Base-by-base conservation (phyloP, 2,888 invertebrate species). In the Andrena haemorrhoa region DNA sequence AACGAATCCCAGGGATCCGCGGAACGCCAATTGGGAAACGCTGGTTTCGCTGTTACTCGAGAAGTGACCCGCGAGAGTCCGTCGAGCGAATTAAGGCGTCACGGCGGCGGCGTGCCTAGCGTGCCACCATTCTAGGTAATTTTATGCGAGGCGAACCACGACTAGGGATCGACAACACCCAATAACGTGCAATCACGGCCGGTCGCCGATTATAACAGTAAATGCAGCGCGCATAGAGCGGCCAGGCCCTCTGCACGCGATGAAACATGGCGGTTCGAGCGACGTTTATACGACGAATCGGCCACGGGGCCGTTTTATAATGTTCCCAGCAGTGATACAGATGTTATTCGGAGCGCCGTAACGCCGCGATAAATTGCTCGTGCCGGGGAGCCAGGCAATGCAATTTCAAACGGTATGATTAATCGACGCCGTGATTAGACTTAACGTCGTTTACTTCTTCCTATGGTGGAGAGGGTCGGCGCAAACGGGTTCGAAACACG, bases 51-150 rank as follows among this genome's bases (percentile, higher is more conserved):
- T 16, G 20, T 20, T 20, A 26, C 49, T 49, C 41, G 7, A 41
- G 26, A 64, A 26, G 65, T 47, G 23, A 12, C 47, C 2, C 41
- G 3, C 20, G 33, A 51, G 33, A 61, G 35, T 29, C 56, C 35
- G 20, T 3, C 16, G 61, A 53, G 33, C 1, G 61, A 75, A 72
- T 82, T 82, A 80, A 75, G 80, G 35, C 66, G 79, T 79, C 75
- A 63, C 64, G 61, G 60, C 47, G 33, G 31, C 56, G 33, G 65
- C 35, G 64, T 10, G 64, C 3, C 4, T 26, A 26, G 49, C n/a
- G 56, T 56, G 63, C 71, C 58, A 72, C 73, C 60, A 53, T 81
- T 83, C 69, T 58, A 8, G 47, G 68, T 47, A 69, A 80, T 80
- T 80, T 80, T 60, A 72, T 75, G 64, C 72, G 64, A 56, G 31